Conservation (phyloP, 2,797 vertebrate genomes). For the Takifugu ocellatus region DNA sequence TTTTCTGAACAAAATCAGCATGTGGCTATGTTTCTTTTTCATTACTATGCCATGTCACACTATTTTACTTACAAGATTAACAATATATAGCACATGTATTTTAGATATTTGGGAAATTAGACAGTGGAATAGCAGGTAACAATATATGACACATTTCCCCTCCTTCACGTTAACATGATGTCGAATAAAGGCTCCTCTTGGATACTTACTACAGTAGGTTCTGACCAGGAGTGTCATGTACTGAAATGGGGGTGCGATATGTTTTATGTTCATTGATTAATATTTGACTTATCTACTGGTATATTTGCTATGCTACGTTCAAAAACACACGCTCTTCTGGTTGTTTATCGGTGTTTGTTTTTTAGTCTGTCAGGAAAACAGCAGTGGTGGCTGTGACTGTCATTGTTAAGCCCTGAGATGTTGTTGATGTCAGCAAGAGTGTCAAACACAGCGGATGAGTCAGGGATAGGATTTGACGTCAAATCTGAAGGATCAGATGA, state of each 20-base stretch:
- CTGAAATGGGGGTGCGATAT: slow-evolving; percentile 26
- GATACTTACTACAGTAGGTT: slow-evolving; percentile 34
- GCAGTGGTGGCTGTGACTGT: slow-evolving; percentile 30
- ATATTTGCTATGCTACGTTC: slow-evolving; percentile 17
- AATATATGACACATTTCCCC: slow-evolving; percentile 47
- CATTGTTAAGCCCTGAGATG: slow-evolving; percentile 69
- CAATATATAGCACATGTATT: slow-evolving; percentile 69
- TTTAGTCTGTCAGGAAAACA: slow-evolving; percentile 38
- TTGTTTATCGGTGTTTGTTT: slow-evolving; percentile 36
- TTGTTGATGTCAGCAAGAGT: slow-evolving; percentile 44
- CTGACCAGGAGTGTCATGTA: slow-evolving; percentile 40
- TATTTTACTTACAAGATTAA: slow-evolving; percentile 70
- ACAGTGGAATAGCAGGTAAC: slow-evolving; percentile 57
- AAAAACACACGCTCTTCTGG: slow-evolving; percentile 33
- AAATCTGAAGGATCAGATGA: slow-evolving; percentile 3
- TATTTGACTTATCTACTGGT: slow-evolving; percentile 11
- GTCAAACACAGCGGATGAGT: slow-evolving; percentile 23
- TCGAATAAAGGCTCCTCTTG: slow-evolving; percentile 40
- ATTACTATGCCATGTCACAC: slow-evolving; percentile 47
- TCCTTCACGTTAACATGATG: slow-evolving; percentile 34
- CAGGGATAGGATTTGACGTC: slow-evolving; percentile 10
- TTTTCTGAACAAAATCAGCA: slow-evolving; percentile 55
- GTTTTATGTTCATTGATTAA: slow-evolving; percentile 9
- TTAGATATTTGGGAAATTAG: slow-evolving; percentile 63
- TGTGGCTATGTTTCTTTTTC: slow-evolving; percentile 37